Percentiles rank a stretch among this genome's conserved stretches.
Evolutionary conservation across 1,140 invertebrate species (phyloP).

Genomic region (Diploscapter pachys): DNA sequence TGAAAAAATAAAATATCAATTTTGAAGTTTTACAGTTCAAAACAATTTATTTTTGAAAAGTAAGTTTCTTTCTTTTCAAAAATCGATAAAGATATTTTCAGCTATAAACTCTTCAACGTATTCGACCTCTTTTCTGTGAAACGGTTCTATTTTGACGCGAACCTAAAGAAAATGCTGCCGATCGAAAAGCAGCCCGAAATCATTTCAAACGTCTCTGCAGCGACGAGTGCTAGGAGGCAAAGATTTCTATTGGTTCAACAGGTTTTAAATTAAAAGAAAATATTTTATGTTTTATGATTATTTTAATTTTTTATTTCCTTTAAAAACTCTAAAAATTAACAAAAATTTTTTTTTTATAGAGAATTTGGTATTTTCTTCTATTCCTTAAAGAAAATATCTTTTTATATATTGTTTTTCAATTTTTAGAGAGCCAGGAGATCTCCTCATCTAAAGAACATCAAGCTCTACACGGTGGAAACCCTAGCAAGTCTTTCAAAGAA

Average conservation of each 20-base stretch:
- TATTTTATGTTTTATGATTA: background rate
- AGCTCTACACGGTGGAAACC: constrained; percentile 16
- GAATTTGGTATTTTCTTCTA: no score
- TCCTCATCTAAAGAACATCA: constrained; percentile 1
- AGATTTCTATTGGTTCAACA: constrained; percentile 17
- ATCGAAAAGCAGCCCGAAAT: background rate
- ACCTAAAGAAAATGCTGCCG: constrained; percentile 16
- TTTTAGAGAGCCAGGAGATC: background rate
- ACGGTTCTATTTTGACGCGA: constrained; percentile 10
- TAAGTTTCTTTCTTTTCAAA: constrained; percentile 16
- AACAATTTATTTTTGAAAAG: background rate
- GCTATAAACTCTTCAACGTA: constrained; percentile 39
- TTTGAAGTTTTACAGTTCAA: background rate
- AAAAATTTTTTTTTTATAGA: no score
- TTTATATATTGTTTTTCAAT: background rate
- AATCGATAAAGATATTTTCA: constrained; percentile 33
- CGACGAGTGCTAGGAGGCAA: constrained; percentile 8
- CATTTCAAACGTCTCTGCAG: background rate
- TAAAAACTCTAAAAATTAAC: no score
- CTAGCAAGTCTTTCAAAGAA: constrained; percentile 9
- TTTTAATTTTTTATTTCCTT: constrained; percentile 9
- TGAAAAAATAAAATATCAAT: background rate
- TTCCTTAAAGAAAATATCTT: no score
- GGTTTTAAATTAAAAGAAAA: background rate
- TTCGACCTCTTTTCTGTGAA: constrained; percentile 38